These are phyloP conservation scores for Microtus richardsoni DNA, from an alignment of 2,113 vertebrate species.

Conservation along the genomic window DNA sequence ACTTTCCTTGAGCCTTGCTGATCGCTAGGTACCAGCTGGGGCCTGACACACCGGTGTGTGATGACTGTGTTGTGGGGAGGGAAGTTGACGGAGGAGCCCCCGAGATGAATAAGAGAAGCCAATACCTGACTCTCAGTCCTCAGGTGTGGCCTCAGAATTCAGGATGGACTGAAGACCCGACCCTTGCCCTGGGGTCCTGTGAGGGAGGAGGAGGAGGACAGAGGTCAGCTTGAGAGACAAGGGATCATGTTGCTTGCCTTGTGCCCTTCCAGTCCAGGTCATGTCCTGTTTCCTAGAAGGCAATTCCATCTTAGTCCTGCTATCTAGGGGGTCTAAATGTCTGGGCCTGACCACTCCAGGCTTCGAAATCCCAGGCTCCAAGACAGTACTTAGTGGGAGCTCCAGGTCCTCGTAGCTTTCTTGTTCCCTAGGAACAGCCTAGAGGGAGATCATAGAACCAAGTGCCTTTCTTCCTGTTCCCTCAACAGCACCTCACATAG, in stretches of 20 bases:
- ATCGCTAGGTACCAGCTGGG: not conserved
- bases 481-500: not conserved
- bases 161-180: not conserved
- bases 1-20: not conserved
- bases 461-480: not conserved
- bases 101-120: not conserved
- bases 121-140: not conserved
- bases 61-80: too few species aligned
- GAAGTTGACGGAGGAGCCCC: not conserved
- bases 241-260: not conserved
- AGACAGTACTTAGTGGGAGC: not conserved
- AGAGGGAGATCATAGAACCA: not conserved
- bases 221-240: not conserved
- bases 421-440: not conserved
- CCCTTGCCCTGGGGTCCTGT: not conserved
- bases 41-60: not conserved
- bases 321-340: not conserved
- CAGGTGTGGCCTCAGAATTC: not conserved
- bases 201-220: not conserved
- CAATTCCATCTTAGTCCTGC: not conserved
- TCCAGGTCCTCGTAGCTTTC: not conserved
- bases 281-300: not conserved
- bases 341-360: not conserved
- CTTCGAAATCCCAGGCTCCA: not conserved
- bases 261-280: not conserved